These are phyloP conservation scores for Apocrypta bakeri DNA, from an alignment of 1,140 invertebrate genomes.

Conservation along the genomic window DNA sequence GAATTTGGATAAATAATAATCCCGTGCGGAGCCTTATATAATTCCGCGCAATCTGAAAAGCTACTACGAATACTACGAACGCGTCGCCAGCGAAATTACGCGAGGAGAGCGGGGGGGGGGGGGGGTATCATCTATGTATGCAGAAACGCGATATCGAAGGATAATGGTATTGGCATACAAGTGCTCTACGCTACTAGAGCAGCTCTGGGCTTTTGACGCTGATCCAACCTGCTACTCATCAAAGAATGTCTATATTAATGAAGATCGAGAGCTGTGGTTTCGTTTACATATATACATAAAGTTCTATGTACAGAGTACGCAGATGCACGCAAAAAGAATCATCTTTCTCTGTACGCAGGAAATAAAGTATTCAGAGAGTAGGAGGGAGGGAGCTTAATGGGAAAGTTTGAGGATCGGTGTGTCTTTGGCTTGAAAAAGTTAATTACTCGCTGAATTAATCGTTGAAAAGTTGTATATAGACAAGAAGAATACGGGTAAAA, in stretches of 20 bases:
- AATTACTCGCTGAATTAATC: neutral
- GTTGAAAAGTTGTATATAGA: neutral
- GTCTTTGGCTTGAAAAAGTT: neutral
- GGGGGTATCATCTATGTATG: too few species aligned
- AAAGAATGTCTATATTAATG: conserved; percentile 62
- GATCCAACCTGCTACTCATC: conserved; percentile 49
- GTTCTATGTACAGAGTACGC: too few species aligned
- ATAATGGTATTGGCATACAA: conserved; percentile 27
- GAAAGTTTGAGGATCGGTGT: neutral
- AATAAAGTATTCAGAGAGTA: neutral
- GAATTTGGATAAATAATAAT: neutral
- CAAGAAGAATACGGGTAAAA: neutral
- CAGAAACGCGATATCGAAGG: conserved; percentile 27
- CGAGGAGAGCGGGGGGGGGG: neutral
- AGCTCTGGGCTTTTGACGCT: conserved; percentile 4
- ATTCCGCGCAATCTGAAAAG: neutral
- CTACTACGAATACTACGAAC: too few species aligned
- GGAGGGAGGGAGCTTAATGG: neutral
- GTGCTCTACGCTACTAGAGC: neutral
- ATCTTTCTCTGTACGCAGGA: too few species aligned
- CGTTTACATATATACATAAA: neutral
- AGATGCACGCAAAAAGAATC: too few species aligned
- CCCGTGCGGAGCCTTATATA: neutral
- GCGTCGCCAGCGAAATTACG: conserved; percentile 13
- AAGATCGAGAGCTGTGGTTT: conserved; percentile 26